Evolutionary conservation across 53 echinoderm and acorn worm genomes (phyloP).

Genomic region (Patiria pectinifera): DNA sequence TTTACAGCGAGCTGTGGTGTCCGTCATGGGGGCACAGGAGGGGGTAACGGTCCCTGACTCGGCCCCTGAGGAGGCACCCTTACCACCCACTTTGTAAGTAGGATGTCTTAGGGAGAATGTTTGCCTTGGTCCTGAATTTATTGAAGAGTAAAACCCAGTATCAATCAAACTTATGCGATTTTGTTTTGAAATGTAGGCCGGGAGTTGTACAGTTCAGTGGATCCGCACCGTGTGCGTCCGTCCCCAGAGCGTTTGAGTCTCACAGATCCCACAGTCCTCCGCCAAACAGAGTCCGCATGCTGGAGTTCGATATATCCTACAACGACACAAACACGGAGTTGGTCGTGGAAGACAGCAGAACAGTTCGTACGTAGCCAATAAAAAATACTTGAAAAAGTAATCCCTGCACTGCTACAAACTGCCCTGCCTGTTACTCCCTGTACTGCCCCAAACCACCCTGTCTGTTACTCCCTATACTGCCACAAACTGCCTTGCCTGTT

Average conservation of each 20-base stretch:
- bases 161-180: too few relatives aligned
- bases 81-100: slow-evolving; percentile 45
- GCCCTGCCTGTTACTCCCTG: background rate
- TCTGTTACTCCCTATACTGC: too few relatives aligned
- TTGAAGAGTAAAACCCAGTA: too few relatives aligned
- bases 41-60: slow-evolving; percentile 23
- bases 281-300: slow-evolving; percentile 47
- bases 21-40: slow-evolving; percentile 79
- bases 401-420: background rate
- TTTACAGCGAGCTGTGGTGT: slow-evolving; percentile 87
- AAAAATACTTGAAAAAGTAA: background rate
- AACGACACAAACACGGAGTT: slow-evolving; percentile 68
- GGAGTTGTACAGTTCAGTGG: slow-evolving; percentile 54
- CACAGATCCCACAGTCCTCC: slow-evolving; percentile 50
- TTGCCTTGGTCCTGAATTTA: too few relatives aligned
- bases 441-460: too few relatives aligned
- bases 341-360: slow-evolving; percentile 65
- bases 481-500: too few relatives aligned
- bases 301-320: slow-evolving; percentile 74
- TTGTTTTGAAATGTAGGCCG: slow-evolving; percentile 26
- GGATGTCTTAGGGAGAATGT: background rate
- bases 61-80: slow-evolving; percentile 1
- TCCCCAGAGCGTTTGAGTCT: slow-evolving; percentile 45
- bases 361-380: slow-evolving; percentile 64
- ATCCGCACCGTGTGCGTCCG: slow-evolving; percentile 23